Evolutionary conservation across 1,140 invertebrate genomes (phyloP), one percentile per base, ranked within the genome.

Genomic region (Bombus sibiricus): DNA sequence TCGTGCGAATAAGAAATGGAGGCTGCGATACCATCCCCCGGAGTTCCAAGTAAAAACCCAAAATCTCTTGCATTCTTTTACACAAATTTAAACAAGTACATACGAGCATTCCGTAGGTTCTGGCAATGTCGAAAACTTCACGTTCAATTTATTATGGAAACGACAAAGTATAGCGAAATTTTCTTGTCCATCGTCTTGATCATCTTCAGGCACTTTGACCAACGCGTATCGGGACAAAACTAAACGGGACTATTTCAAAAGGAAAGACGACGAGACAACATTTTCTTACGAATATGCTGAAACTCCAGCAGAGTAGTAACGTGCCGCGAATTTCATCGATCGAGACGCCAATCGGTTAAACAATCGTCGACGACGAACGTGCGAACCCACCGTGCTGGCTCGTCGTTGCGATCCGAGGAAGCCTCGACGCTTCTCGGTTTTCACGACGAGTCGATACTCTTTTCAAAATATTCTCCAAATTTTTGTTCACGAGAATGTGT

Each of bases 401-500:
- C 43, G 74, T 87, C 92, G 87, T 75, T 59, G 90, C 66, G 93
- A 91, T 81, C 87, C 86, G 43, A 10, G 34, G 22, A 85, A 69
- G 73, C 83, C 13, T 81, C 34, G 8, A 15, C 41, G 59, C 34
- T 71, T 72, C 37, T 68, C 43, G 78, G 57, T 79, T 91, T 93
- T 43, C 86, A 72, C 88, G 90, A 86, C 76, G 83, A 91, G 91
- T 78, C 90, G 91, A 92, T 92, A 92, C 92, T 91, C 92, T 94
- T 93, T 94, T 95, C 93, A 92, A 94, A 94, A 95, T 95, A 95
- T 95, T 95, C 94, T 92, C 91, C 90, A 91, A 92, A 81, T 92
- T 92, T 92, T 89, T 87, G 93, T 94, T 91, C 78, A 95, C 78
- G 91, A 91, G 89, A 95, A 95, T 94, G 92, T 92, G 87, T 94